Evolutionary conservation across 2,113 vertebrate species (phyloP).

Genomic region (Apus apus): DNA sequence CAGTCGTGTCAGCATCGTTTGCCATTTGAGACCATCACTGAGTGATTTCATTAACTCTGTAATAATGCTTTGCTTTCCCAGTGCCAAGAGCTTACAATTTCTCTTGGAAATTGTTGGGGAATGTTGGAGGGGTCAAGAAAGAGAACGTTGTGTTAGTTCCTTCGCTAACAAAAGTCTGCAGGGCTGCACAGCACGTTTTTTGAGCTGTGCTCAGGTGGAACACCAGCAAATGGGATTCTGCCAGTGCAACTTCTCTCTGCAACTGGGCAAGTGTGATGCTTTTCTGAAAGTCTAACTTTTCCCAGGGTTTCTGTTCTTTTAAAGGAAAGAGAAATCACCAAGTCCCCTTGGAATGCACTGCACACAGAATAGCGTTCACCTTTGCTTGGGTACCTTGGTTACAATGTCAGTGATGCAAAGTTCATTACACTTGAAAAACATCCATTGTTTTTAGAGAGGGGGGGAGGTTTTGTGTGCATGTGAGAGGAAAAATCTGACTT

Average conservation of each 20-base stretch:
- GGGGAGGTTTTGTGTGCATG: neutral
- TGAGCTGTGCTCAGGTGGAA: neutral
- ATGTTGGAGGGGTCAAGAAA: neutral
- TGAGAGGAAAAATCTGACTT: neutral
- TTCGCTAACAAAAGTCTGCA: neutral
- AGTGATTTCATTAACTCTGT: neutral
- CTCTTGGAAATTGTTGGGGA: neutral
- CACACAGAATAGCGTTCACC: no score
- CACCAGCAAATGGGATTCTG: neutral
- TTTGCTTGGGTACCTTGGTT: neutral
- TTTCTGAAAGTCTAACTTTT: neutral
- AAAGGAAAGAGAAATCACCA: neutral
- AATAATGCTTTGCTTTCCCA: neutral
- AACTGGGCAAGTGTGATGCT: neutral
- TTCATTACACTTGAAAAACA: neutral
- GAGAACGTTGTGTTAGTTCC: neutral
- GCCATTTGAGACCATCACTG: neutral
- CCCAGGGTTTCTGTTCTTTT: neutral
- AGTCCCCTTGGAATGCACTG: neutral
- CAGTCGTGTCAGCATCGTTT: neutral
- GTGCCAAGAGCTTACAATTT: neutral
- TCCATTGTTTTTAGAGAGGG: accelerated
- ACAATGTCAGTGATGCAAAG: accelerated
- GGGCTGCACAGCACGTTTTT: neutral
- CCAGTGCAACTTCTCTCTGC: accelerated